phyloP scores from a whole-genome alignment of 2,113 vertebrate genomes.

The Empidonax alnorum region DNA sequence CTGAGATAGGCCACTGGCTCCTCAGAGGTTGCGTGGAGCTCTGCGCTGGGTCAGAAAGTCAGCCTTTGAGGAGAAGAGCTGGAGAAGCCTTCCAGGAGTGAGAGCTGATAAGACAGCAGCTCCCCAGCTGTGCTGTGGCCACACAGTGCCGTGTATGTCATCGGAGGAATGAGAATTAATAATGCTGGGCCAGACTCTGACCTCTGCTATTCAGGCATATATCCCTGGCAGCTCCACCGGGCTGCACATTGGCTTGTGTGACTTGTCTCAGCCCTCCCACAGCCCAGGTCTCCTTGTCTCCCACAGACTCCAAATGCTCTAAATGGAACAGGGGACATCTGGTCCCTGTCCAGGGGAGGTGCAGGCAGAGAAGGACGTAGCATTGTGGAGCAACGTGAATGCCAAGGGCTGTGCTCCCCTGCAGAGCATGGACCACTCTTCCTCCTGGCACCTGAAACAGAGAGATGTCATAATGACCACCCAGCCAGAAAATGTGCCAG shows the following conservation, averaged over 20 bases:
- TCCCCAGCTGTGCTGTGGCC: constrained; percentile 53
- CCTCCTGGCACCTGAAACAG: neutral
- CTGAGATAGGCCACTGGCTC: constrained; percentile 45
- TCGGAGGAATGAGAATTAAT: constrained; percentile 9
- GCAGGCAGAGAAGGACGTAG: neutral
- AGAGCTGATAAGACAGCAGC: constrained; percentile 54
- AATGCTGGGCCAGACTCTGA: constrained; percentile 38
- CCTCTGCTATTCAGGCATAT: constrained; percentile 5
- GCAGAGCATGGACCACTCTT: neutral
- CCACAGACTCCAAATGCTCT: neutral
- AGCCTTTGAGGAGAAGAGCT: constrained; percentile 45
- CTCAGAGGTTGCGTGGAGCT: neutral
- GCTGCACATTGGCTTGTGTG: neutral
- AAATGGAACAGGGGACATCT: neutral
- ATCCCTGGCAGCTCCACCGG: neutral
- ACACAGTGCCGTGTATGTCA: neutral
- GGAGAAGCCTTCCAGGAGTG: constrained; percentile 54
- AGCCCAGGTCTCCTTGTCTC: neutral
- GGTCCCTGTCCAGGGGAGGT: neutral
- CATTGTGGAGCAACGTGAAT: rapidly evolving
- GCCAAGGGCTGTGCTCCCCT: neutral
- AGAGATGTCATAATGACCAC: neutral
- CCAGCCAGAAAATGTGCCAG: neutral
- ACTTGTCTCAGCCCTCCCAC: constrained; percentile 6
- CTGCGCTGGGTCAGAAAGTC: constrained; percentile 4